Base-by-base conservation (phyloP, 2,797 vertebrate species). In the Podarcis siculus region DNA sequence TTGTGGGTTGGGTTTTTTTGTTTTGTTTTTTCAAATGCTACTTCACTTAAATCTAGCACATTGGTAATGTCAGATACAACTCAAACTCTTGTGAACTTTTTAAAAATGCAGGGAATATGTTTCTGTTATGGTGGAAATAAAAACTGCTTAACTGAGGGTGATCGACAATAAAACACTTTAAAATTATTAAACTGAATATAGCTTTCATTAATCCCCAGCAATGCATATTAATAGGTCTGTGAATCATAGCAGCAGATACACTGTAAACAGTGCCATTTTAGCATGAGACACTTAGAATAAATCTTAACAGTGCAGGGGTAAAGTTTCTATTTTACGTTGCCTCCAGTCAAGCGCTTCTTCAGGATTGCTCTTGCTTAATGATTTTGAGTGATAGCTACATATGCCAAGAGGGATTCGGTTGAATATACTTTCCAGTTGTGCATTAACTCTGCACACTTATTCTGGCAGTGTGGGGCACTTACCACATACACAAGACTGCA, bases 131-230 rank as follows among this genome's bases (percentile, higher is more conserved):
- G 91, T 87, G 23, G 71, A 90, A 91, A 81, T 77, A 77, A 86
- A 94, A 92, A 9, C 84, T n/a, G 49, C 58, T 89, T 39, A 45
- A 89, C 72, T 69, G 78, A 91, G 91, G 25, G 10, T 67, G 79
- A 90, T 87, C 76, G 91, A 84, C 83, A 93, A 39, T 79, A 90
- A 94, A 93, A 49, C 42, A 55, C 25, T 83, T 88, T 87, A 91
- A 83, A 75, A 89, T 93, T 94, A 90, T 91, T 89, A 87, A 93
- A 91, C 82, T 72, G 82, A 90, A 92, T 92, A 95, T 87, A 89
- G 93, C 91, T 93, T 94, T 93, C 82, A 87, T 86, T 94, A 87
- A 85, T 89, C 82, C 88, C 93, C 91, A 94, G 88, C 92, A 94
- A 82, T 91, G 80, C 86, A 91, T 93, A 91, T 94, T 94, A 93